These are phyloP conservation scores for Ciconia nigra DNA, from an alignment of 2,797 vertebrate genomes.

Conservation along the genomic window DNA sequence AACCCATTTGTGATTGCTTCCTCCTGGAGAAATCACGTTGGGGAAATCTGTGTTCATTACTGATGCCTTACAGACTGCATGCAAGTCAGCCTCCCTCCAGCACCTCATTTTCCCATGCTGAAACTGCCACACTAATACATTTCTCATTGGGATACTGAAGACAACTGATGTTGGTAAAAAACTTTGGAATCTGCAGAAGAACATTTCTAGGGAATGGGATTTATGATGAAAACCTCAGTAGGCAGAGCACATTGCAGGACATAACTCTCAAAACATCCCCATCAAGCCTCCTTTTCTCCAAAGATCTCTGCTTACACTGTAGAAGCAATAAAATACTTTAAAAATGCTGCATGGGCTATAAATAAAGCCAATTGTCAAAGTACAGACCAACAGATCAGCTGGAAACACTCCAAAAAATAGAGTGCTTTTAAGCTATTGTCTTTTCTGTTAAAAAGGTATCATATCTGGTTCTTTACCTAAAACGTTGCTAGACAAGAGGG, in stretches of 20 bases:
- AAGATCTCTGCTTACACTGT: not conserved
- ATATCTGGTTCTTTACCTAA: conserved; percentile 3
- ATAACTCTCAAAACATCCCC: not conserved
- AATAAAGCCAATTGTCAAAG: not conserved
- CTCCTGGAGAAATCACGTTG: not conserved
- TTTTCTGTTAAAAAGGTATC: not conserved
- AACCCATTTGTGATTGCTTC: not conserved
- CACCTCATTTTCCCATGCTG: not conserved
- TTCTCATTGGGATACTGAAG: not conserved
- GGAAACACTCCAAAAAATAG: not conserved
- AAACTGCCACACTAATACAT: not conserved
- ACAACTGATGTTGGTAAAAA: not conserved
- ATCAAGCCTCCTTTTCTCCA: not conserved
- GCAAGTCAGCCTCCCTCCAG: not conserved
- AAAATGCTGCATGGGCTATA: not conserved
- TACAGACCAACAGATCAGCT: not conserved
- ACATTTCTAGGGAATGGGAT: not conserved
- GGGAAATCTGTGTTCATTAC: not conserved
- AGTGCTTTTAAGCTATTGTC: not conserved
- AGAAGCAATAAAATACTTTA: not conserved
- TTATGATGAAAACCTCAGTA: not conserved
- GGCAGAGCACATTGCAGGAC: not conserved
- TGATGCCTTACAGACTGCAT: not conserved
- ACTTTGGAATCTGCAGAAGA: not conserved
- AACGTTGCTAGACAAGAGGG: not conserved